These are phyloP conservation scores for Lichenostomus cassidix DNA, from an alignment of 2,113 vertebrate genomes.

Conservation along the genomic window DNA sequence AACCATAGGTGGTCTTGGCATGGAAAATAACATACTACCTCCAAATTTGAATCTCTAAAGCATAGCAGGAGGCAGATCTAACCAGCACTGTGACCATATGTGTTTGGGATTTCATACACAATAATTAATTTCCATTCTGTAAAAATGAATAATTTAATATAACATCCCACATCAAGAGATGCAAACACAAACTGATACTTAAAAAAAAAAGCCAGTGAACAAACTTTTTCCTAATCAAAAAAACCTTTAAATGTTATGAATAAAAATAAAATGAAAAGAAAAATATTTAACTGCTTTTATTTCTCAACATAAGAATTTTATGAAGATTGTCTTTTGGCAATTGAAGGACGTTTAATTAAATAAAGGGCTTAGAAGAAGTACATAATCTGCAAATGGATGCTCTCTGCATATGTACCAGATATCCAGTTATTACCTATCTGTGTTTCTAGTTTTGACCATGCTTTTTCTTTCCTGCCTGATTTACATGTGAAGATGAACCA, in stretches of 20 bases:
- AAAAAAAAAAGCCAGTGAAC: conserved; percentile 24
- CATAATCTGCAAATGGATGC: background rate
- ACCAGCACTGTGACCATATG: conserved; percentile 78
- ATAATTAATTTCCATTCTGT: conserved; percentile 83
- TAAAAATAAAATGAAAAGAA: conserved; percentile 24
- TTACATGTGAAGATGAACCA: background rate
- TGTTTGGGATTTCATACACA: conserved; percentile 81
- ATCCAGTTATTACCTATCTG: background rate
- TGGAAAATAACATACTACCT: conserved; percentile 77
- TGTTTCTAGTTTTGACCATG: background rate
- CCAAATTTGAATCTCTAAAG: conserved; percentile 77
- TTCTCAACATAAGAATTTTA: background rate
- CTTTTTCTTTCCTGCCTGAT: background rate
- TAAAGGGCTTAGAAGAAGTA: background rate
- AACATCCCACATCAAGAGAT: conserved; percentile 65
- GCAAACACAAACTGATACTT: conserved; percentile 67
- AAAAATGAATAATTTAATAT: conserved; percentile 82
- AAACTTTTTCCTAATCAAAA: conserved; percentile 58
- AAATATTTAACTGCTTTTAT: background rate
- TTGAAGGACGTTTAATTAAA: background rate
- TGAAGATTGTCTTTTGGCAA: background rate
- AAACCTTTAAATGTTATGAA: background rate
- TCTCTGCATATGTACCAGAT: background rate
- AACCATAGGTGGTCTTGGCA: conserved; percentile 82
- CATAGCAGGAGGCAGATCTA: conserved; percentile 78